A percentile compares a stretch with the other conserved stretches of the same genome.
Conservation (phyloP, 2,888 invertebrate species). For the Folsomia manolachei region DNA sequence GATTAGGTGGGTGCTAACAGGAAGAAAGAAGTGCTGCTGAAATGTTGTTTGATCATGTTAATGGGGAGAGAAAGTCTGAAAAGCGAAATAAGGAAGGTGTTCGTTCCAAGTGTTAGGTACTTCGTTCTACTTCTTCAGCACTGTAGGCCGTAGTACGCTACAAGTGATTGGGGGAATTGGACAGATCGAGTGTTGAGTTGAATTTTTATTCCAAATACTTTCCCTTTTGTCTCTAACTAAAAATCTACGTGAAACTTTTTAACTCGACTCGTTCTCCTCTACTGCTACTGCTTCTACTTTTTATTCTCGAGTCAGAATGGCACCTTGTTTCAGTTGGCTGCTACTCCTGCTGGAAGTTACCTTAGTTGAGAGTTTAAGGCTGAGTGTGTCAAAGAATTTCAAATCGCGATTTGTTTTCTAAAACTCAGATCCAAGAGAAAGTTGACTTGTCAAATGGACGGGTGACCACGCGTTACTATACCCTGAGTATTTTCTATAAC, state of each 20-base stretch:
- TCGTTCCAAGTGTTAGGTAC: background rate
- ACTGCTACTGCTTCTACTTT: background rate
- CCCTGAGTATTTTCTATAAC: too few relatives aligned
- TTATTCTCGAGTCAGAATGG: background rate
- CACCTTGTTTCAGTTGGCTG: too few relatives aligned
- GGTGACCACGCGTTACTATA: background rate
- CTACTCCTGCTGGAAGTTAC: background rate
- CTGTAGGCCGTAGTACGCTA: slow-evolving; percentile 2
- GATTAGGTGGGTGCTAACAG: background rate
- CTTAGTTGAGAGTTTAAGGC: background rate
- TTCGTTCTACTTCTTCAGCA: too few relatives aligned
- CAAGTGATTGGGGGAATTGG: slow-evolving; percentile 13
- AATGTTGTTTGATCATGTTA: slow-evolving; percentile 20
- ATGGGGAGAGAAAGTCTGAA: slow-evolving; percentile 11
- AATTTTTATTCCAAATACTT: background rate
- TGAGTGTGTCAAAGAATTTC: slow-evolving; percentile 13
- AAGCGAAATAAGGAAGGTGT: background rate
- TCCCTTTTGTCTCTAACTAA: background rate
- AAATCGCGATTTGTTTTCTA: background rate
- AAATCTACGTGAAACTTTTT: background rate
- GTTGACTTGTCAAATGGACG: background rate
- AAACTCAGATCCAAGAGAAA: background rate
- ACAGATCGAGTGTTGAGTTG: slow-evolving; percentile 9
- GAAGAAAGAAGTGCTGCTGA: background rate
- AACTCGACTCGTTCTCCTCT: background rate